Conservation (phyloP, 2,888 invertebrate species). For the Celastrina argiolus region DNA sequence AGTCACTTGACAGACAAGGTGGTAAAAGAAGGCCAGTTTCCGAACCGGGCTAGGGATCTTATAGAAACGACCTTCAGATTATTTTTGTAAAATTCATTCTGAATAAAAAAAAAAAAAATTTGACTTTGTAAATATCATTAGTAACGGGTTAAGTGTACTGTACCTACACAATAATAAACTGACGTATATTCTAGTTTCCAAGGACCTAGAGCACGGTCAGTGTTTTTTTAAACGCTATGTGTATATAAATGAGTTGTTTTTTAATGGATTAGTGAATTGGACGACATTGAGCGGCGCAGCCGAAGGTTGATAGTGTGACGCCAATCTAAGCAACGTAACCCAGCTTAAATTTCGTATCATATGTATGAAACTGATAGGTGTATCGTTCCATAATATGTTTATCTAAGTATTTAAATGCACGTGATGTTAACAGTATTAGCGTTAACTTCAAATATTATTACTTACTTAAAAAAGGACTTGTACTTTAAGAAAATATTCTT, state of each 20-base stretch:
- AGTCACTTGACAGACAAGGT: too few relatives aligned
- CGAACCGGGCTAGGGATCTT: too few relatives aligned
- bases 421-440: not conserved
- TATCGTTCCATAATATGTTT: not conserved
- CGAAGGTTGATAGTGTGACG: slow-evolving; percentile 9
- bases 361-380: not conserved
- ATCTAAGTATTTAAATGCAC: not conserved
- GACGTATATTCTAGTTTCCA: not conserved
- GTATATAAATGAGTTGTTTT: slow-evolving; percentile 18
- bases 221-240: not conserved
- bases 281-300: slow-evolving; percentile 12
- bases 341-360: not conserved
- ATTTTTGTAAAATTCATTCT: too few relatives aligned
- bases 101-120: too few relatives aligned
- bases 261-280: slow-evolving; percentile 6
- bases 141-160: too few relatives aligned
- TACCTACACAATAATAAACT: not conserved
- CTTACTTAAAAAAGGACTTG: not conserved
- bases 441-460: not conserved
- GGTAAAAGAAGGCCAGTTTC: too few relatives aligned
- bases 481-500: too few relatives aligned
- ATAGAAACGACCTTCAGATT: too few relatives aligned
- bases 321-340: slow-evolving; percentile 4
- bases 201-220: not conserved
- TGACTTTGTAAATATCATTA: too few relatives aligned